Evolutionary conservation across 2,113 vertebrate genomes (phyloP).

Genomic region (Acanthochromis polyacanthus): DNA sequence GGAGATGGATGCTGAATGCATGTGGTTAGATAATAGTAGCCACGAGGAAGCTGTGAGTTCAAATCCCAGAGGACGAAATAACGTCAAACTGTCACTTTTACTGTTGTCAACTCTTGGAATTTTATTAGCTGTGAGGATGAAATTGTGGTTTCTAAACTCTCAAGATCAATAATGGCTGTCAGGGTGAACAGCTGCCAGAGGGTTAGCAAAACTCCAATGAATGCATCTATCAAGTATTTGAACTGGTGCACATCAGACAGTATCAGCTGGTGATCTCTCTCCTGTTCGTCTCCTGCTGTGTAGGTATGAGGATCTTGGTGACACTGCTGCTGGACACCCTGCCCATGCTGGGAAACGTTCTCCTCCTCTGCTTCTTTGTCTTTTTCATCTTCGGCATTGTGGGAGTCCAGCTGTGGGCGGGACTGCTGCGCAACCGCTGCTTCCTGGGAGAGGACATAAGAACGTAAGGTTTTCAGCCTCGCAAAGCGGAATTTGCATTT

Average conservation of each 20-base stretch:
- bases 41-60: slow-evolving; percentile 45
- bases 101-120: slow-evolving; percentile 50
- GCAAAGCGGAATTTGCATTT: neutral
- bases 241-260: neutral
- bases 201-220: neutral
- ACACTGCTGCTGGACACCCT: slow-evolving; percentile 95
- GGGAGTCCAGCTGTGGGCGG: slow-evolving; percentile 88
- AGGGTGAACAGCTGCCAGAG: slow-evolving; percentile 2
- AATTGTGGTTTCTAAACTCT: slow-evolving; percentile 2
- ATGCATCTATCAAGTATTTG: neutral
- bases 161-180: slow-evolving; percentile 45
- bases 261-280: neutral
- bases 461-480: slow-evolving; percentile 52
- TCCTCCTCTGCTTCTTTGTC: slow-evolving; percentile 95
- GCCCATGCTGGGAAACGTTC: slow-evolving; percentile 93
- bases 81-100: slow-evolving; percentile 67
- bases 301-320: slow-evolving; percentile 95
- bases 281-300: slow-evolving; percentile 11
- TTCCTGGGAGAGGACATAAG: slow-evolving; percentile 68
- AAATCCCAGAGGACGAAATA: slow-evolving; percentile 44
- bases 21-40: slow-evolving; percentile 63
- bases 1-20: slow-evolving; percentile 58
- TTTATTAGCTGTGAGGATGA: slow-evolving; percentile 15
- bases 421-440: slow-evolving; percentile 81
- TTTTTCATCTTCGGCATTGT: slow-evolving; percentile 90